phyloP scores from a whole-genome alignment of 2,797 vertebrate genomes.

The Manis crassicaudata region DNA sequence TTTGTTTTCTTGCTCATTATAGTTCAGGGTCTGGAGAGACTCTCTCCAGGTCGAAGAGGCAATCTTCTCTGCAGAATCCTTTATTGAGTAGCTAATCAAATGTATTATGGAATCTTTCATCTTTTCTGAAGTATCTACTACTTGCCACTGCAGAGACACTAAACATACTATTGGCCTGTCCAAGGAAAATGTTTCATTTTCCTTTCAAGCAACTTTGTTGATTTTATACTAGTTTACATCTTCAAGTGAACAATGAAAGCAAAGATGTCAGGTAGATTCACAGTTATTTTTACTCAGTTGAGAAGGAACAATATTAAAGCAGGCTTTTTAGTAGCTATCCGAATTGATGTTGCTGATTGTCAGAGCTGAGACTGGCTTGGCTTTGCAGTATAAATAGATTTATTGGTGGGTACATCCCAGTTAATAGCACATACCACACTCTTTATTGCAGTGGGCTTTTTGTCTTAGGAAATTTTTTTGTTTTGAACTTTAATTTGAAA shows the following conservation, averaged over 20 bases:
- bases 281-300: conserved; percentile 65
- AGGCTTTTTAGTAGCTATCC: conserved; percentile 39
- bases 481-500: conserved; percentile 58
- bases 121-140: conserved; percentile 48
- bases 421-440: neutral
- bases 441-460: conserved; percentile 32
- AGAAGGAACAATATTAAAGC: conserved; percentile 54
- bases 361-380: conserved; percentile 53
- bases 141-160: neutral
- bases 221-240: conserved; percentile 20
- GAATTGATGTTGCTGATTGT: conserved; percentile 60
- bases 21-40: neutral
- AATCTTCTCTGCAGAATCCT: conserved; percentile 22
- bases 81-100: conserved; percentile 61
- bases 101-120: conserved; percentile 33
- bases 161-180: neutral
- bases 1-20: conserved; percentile 55
- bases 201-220: neutral
- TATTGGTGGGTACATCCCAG: conserved; percentile 28
- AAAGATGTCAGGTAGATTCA: conserved; percentile 51
- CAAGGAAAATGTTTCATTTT: conserved; percentile 48
- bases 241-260: conserved; percentile 47
- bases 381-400: conserved; percentile 20
- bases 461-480: conserved; percentile 47
- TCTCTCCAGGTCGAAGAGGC: conserved; percentile 16